Evolutionary conservation across 92 coral and sea anemone species (phyloP), one percentile per base, ranked within the genome.

Genomic region (Pocillopora grandis): DNA sequence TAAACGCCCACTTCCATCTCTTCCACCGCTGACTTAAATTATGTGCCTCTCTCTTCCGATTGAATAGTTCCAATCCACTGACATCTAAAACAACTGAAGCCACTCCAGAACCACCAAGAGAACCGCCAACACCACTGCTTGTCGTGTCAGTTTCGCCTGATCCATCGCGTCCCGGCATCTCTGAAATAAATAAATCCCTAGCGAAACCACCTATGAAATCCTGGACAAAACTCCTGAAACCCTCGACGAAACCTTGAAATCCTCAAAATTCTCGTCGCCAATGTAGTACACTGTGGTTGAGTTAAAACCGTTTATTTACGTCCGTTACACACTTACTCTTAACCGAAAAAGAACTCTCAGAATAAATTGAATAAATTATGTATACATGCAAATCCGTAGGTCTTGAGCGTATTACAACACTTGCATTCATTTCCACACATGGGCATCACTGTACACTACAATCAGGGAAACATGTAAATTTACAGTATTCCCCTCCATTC

Each of bases 1-100:
- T 66, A 20, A 80, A 80, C n/a, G 85, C 63, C 16, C 85, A 49
- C 36, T 80, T 65, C 85, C 85, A 80, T 63, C 70, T 66, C 17
- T 13, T 80, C 85, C 77, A 80, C 23, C 64, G 58, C 78, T 67
- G 85, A 48, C 79, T 69, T 42, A 48, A 12, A 27, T 58, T 65
- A 66, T 84, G 57, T 35, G 83, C 0, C 14, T 84, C 65, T 58
- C 82, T 74, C 55, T 84, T 61, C 14, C 66, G 70, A 33, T 72
- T 21, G 4, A 57, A 72, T 72, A 21, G 31, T 81, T 72, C 71
- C 81, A 49, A 62, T 5, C 66, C 35, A 19, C 80, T 14, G 20
- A 76, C 66, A 76, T 76, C 81, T 17, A 77, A 63, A 60, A 68
- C 6, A 18, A 61, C 71, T 20, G 57, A 60, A 23, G 52, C 13